These are phyloP conservation scores for Eubucco bourcierii DNA, from an alignment of 2,113 vertebrate species.

Conservation along the genomic window DNA sequence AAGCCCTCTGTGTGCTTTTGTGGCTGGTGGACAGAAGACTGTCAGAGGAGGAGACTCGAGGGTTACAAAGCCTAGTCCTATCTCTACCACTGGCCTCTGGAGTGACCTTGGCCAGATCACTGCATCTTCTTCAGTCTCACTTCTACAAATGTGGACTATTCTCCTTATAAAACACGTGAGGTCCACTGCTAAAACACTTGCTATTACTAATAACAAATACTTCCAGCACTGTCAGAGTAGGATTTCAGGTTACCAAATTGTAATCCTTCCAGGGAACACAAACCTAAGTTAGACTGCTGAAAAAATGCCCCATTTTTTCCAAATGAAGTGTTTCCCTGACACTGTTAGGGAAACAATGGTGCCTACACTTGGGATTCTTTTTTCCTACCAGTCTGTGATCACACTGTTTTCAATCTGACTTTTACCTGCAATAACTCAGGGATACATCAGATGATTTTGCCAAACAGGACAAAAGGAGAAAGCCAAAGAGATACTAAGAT, in stretches of 20 bases:
- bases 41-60: not conserved
- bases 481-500: slow-evolving; percentile 18
- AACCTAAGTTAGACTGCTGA: not conserved
- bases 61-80: not conserved
- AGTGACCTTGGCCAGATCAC: not conserved
- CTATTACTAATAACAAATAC: not conserved
- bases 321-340: not conserved
- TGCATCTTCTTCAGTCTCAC: not conserved
- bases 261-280: not conserved
- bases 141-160: not conserved
- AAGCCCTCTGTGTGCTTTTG: not conserved
- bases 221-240: not conserved
- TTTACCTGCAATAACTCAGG: slow-evolving; percentile 11
- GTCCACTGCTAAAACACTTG: not conserved
- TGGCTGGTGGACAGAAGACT: not conserved
- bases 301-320: not conserved
- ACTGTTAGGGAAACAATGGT: not conserved
- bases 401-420: not conserved
- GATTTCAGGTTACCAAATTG: not conserved
- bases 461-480: slow-evolving; percentile 16
- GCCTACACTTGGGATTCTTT: not conserved
- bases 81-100: not conserved
- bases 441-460: not conserved
- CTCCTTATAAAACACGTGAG: not conserved
- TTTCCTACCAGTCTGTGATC: not conserved